Evolutionary conservation across 2,113 vertebrate species (phyloP), one percentile per base, ranked within the genome.

Genomic region (Hippocampus abdominalis): DNA sequence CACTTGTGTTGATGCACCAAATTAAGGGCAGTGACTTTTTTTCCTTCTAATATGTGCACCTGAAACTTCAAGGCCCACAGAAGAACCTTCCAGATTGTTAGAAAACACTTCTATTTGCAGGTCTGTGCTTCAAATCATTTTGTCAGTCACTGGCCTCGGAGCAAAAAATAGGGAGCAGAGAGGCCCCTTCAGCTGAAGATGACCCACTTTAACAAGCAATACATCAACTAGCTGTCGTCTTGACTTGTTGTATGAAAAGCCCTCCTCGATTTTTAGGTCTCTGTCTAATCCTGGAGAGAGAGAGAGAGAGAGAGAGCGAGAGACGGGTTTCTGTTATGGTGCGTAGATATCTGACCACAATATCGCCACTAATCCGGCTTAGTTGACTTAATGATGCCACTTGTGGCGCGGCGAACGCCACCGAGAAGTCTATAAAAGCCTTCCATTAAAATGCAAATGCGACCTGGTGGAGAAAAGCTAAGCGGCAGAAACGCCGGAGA

Each of bases 361-460:
- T 93, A 96, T 98, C 94, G 92, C 93, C 93, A 93, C 94, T 98
- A 98, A 98, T 97, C 96, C 96, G 93, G 95, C 94, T 97, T 96
- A 96, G 94, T 95, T 95, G 94, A 92, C 94, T 95, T 98, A 98
- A 98, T 98, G 96, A 98, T 96, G 94, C 95, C 95, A 98, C 96
- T 99, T 98, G 96, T 98, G 95, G 95, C 93, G 90, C 93, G 91
- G 82, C 90, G 90, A 94, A 96, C 93, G 94, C 94, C 92, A 91
- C 88, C 85, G 93, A 94, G 94, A 94, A 98, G 94, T 98, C 95
- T 95, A 98, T 97, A 96, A 98, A 96, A 94, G 94, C 93, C 94
- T 98, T 94, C 95, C 93, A 99, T 98, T 99, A 98, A 98, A 99
- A 99, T 98, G 97, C 96, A 98, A 99, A 99, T 98, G 93, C 93